Evolutionary conservation across 2,797 vertebrate genomes (phyloP), one percentile per base, ranked within the genome.

Genomic region (Clarias platycephalus): DNA sequence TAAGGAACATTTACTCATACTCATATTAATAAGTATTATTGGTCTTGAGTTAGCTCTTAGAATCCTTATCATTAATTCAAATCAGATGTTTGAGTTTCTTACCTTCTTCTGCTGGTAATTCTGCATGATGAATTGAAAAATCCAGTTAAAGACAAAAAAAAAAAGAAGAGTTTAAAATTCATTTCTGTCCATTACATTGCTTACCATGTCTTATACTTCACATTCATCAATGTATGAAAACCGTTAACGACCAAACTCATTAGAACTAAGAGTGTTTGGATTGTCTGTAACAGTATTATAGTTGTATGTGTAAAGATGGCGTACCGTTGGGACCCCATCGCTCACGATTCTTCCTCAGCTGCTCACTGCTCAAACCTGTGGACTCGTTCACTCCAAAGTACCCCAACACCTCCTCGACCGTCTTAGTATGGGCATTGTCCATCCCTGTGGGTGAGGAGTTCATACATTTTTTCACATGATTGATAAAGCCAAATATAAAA

Each of bases 371-470:
- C 88, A 95, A 85, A 64, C 95, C 95, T 20, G 95, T 96, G 0
- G 94, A 94, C 88, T 96, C 95, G 34, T 96, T 96, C 7, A 96
- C 94, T 22, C 81, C 44, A 72, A 94, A 96, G 89, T 91, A 93
- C 67, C 91, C 91, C 89, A 96, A 64, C 88, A 93, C 94, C 91
- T 96, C 95, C 92, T 96, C 95, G 90, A 95, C 95, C 37, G 95
- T 95, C 90, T 95, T 95, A 2, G 95, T 96, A 87, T 96, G 95
- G 90, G 93, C 94, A 91, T 95, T 95, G 91, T 96, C 95, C 95
- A 95, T 96, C 90, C 87, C 95, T 94, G 77, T 16, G 34, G 15
- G 24, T 12, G 34, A 15, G 3, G 7, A 57, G 22, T 31, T n/a
- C 49, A 53, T 53, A 53, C 49, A 53, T 53, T 15, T 15, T 4